Conservation (phyloP, 1,140 invertebrate genomes). For the Oedothorax gibbosus region DNA sequence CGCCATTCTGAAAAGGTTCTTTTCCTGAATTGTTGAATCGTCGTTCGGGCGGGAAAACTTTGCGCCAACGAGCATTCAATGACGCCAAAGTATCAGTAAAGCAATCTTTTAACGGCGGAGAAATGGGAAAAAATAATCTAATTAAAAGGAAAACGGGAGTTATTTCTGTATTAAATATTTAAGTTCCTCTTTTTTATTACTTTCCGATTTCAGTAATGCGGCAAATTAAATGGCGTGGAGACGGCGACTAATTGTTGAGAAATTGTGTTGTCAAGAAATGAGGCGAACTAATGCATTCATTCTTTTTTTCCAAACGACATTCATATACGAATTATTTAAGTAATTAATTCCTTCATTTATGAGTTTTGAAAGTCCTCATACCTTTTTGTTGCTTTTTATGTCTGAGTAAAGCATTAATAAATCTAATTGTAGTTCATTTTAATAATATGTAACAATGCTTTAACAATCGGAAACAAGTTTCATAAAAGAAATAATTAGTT, state of each 20-base stretch:
- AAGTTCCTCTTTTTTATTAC: conserved; percentile 11
- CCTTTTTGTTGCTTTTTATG: conserved; percentile 38
- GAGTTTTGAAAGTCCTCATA: background rate
- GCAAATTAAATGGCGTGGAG: conserved; percentile 31
- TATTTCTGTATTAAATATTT: conserved; percentile 53
- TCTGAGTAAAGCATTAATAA: conserved; percentile 18
- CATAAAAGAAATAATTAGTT: conserved; percentile 21
- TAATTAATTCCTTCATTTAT: conserved; percentile 38
- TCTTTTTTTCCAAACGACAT: background rate
- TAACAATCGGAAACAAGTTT: conserved; percentile 6
- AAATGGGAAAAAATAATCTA: conserved; percentile 43
- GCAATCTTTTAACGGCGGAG: conserved; percentile 27
- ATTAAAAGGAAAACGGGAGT: conserved; percentile 45
- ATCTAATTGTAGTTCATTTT: conserved; percentile 19
- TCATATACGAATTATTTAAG: conserved; percentile 1
- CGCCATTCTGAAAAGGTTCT: conserved; percentile 38
- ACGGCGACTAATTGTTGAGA: conserved; percentile 43
- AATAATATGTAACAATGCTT: conserved; percentile 8
- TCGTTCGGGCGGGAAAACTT: background rate
- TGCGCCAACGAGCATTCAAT: conserved; percentile 35
- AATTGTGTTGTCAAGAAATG: conserved; percentile 44
- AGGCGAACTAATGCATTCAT: conserved; percentile 15
- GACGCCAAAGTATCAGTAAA: conserved; percentile 28
- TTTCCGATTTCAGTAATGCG: conserved; percentile 5
- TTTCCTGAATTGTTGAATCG: conserved; percentile 14